Evolutionary conservation across 2,113 vertebrate species (phyloP), one percentile per base, ranked within the genome.

Genomic region (Oryzias celebensis): DNA sequence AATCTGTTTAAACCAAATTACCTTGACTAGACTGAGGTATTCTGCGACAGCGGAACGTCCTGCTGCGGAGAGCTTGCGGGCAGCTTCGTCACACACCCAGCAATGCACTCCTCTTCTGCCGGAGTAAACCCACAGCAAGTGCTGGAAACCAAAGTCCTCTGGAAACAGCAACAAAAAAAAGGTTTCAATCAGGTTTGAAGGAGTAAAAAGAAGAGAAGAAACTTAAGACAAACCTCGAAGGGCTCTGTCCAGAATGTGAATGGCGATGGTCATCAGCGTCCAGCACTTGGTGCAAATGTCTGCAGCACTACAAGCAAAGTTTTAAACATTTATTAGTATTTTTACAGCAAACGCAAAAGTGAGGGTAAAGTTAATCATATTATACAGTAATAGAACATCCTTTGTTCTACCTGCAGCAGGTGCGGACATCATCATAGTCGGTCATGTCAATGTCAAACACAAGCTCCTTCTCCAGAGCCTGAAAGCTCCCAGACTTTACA

Each of bases 381-480:
- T 14, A 53, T 5, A 8, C 28, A 18, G 49, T 28, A 14, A 4
- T 67, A 26, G 3, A 0, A 50, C 2, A 52, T 6, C 10, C 22
- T 44, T 13, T 10, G 46, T 45, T 26, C 68, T 81, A 98, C 96
- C 95, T 98, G 93, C 96, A 99, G 68, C 96, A 98, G 55, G 83
- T 91, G 73, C 97, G 91, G 71, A 99, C 96, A 0, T 98, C 97
- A 0, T 99, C 95, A 2, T 99, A 99, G 85, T 99, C 97, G 0
- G 96, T 99, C 96, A 99, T 98, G 63, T 98, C 97, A 0, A 99
- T 98, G 85, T 99, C 97, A 69, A 98, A 98, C 15, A 98, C 96
- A 74, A 98, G 90, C 84, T 99, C 96, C 80, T 99, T 99, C 85
- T 97, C 96, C 77, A 94, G 92, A 0, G 97, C 95, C 78, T 98